Conservation (phyloP, 2,888 invertebrate species). For the Resseliella maxima region DNA sequence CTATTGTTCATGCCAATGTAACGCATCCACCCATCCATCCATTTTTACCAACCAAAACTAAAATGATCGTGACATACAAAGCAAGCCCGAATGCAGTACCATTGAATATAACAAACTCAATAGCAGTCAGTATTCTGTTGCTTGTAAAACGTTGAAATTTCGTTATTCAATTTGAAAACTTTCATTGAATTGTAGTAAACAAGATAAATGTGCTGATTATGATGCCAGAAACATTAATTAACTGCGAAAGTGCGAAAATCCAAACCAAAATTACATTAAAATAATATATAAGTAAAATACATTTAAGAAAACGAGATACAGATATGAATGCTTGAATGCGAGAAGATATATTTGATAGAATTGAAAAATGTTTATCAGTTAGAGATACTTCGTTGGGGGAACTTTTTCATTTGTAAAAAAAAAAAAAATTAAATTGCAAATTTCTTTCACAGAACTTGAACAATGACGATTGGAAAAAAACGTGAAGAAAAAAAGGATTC, state of each 20-base stretch:
- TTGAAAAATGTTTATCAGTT: neutral
- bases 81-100: neutral
- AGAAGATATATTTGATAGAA: neutral
- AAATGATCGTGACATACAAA: neutral
- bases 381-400: too few species aligned
- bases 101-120: too few species aligned
- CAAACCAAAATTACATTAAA: neutral
- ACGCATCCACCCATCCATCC: too few species aligned
- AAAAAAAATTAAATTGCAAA: too few species aligned
- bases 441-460: too few species aligned
- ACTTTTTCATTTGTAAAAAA: too few species aligned
- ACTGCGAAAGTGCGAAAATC: neutral
- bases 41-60: neutral
- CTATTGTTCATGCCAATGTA: neutral
- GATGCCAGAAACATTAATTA: conserved; percentile 3
- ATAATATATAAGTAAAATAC: neutral
- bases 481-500: too few species aligned
- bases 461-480: too few species aligned
- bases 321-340: neutral
- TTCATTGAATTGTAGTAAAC: neutral
- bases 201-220: conserved; percentile 7
- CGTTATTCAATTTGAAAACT: neutral
- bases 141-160: neutral
- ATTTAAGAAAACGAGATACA: neutral
- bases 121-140: too few species aligned